Conservation (phyloP, 2,888 invertebrate species). For the Hydrotaea cyrtoneurina region DNA sequence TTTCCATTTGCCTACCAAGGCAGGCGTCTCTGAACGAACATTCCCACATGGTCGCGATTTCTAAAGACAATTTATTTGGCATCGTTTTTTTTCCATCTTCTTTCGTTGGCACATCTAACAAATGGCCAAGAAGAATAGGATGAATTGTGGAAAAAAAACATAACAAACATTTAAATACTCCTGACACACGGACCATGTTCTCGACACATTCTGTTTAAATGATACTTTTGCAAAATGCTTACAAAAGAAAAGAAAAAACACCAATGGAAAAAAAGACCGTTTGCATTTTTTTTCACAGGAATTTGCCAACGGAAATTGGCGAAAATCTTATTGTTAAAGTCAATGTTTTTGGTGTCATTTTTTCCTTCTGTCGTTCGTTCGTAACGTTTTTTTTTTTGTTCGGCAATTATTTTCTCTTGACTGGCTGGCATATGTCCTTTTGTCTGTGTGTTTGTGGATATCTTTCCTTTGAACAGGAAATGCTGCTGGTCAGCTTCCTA, state of each 20-base stretch:
- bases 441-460: conserved; percentile 42
- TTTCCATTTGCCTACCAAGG: conserved; percentile 31
- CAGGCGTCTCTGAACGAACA: background rate
- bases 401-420: conserved; percentile 74
- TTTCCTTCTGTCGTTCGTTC: conserved; percentile 48
- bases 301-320: conserved; percentile 75
- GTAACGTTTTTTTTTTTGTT: conserved; percentile 68
- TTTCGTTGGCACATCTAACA: conserved; percentile 68
- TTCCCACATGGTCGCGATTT: conserved; percentile 45
- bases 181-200: conserved; percentile 79
- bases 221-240: conserved; percentile 69
- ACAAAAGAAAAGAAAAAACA: too few relatives aligned
- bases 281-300: conserved; percentile 55
- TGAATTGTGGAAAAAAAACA: background rate
- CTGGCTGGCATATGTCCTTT: conserved; percentile 75
- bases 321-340: conserved; percentile 70
- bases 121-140: conserved; percentile 72
- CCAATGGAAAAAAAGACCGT: conserved; percentile 25
- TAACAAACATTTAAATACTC: conserved; percentile 70
- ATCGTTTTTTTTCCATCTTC: conserved; percentile 59
- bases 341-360: conserved; percentile 58
- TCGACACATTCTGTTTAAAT: conserved; percentile 77
- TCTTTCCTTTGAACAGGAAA: conserved; percentile 57
- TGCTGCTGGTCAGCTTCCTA: conserved; percentile 72
- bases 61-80: conserved; percentile 57